Evolutionary conservation across 2,113 vertebrate species (phyloP), one percentile per base, ranked within the genome.

Genomic region (Ceuthmochares aereus): DNA sequence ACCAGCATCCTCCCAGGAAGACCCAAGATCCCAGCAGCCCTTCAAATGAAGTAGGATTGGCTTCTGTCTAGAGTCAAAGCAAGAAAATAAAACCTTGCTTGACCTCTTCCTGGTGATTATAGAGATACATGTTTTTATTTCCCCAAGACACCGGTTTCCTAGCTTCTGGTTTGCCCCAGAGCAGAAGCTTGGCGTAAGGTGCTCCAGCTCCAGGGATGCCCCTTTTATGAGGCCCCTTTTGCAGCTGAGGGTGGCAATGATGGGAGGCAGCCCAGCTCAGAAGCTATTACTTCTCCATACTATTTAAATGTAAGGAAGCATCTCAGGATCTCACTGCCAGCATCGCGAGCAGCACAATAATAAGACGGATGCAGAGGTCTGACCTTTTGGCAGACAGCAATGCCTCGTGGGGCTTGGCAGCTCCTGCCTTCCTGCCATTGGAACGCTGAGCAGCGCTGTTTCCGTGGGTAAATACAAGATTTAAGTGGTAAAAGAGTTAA

Each of bases 351-450:
- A 7, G 68, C 81, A 43, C 60, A 64, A 26, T 20, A 52, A 80
- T 43, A 45, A 55, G 54, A 34, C 1, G 42, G 89, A 78, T 74
- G 40, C 0, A 0, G 52, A 69, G 75, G 58, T 25, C 54, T 60
- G 75, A 89, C 80, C 80, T 89, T 59, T 55, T 6, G 0, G 76
- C 32, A 72, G 69, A 10, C 55, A 21, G 82, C 9, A 3, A 17
- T 60, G 64, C 85, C 15, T 4, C 40, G 0, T 9, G 13, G 68
- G 73, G 56, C 82, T 83, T 17, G 0, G 45, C 43, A n/a, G 84
- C 67, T 84, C 59, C 87, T 51, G 80, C 72, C 56, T 93, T 94
- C 93, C 95, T 96, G 81, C 70, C 84, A 78, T 77, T 92, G 62
- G 93, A 56, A 84, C 14, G 13, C 67, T 0, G 10, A 93, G 66